Evolutionary conservation across 2,113 vertebrate species (phyloP).

Genomic region (Cebus imitator): DNA sequence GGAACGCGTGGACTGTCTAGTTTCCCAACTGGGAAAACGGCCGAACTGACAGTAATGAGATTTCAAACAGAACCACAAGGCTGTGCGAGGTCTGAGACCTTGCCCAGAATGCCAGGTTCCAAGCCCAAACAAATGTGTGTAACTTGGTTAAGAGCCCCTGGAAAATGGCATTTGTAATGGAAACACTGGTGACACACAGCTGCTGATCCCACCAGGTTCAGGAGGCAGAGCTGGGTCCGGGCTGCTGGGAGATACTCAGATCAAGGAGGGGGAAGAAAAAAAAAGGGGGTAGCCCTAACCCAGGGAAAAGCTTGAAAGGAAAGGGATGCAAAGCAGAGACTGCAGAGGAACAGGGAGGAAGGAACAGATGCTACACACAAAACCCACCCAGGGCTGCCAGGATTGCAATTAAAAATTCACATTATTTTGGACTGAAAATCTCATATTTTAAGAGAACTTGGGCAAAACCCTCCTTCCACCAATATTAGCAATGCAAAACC

Average conservation of each 20-base stretch:
- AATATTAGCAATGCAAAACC: slow-evolving; percentile 81
- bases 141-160: slow-evolving; percentile 29
- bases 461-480: slow-evolving; percentile 74
- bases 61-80: slow-evolving; percentile 8
- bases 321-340: not conserved
- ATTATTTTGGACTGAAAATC: slow-evolving; percentile 77
- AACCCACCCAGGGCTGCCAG: slow-evolving; percentile 73
- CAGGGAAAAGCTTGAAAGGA: slow-evolving; percentile 31
- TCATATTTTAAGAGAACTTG: slow-evolving; percentile 79
- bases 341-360: slow-evolving; percentile 53
- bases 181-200: not conserved
- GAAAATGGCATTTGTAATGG: slow-evolving; percentile 41
- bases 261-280: not conserved
- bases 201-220: not conserved
- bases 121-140: slow-evolving; percentile 27
- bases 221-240: not conserved
- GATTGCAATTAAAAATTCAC: slow-evolving; percentile 78
- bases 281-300: not conserved
- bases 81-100: slow-evolving; percentile 29
- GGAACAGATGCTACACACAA: slow-evolving; percentile 72
- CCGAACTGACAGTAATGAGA: slow-evolving; percentile 38
- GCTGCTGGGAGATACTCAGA: not conserved
- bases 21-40: slow-evolving; percentile 58
- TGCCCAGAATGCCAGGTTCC: slow-evolving; percentile 21
- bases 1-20: not conserved